A percentile compares a stretch with the other conserved stretches of the same genome.
Evolutionary conservation across 35 echinoderm and acorn worm species (phyloP).

Genomic region (Heliocidaris tuberculata): DNA sequence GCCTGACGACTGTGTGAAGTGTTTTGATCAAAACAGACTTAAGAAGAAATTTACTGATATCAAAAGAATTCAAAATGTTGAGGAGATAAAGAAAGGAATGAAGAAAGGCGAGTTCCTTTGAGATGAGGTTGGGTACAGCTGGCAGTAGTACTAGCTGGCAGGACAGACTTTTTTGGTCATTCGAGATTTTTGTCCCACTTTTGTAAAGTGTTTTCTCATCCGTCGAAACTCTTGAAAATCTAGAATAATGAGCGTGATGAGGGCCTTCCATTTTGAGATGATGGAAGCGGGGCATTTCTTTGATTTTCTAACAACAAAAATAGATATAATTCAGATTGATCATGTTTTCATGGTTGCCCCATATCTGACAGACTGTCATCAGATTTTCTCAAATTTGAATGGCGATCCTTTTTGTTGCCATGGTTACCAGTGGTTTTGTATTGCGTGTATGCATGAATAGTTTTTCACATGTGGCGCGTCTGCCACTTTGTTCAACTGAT

Average conservation of each 20-base stretch:
- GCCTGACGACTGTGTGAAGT: not conserved
- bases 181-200: not conserved
- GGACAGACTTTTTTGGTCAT: not conserved
- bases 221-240: not conserved
- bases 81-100: not conserved
- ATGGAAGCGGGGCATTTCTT: not conserved
- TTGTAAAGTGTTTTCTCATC: not conserved
- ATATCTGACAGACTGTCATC: not conserved
- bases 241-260: not conserved
- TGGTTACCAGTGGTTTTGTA: not conserved
- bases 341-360: not conserved
- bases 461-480: not conserved
- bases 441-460: not conserved
- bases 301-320: not conserved
- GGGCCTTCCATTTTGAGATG: not conserved
- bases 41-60: not conserved
- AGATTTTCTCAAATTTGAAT: not conserved
- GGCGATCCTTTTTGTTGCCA: not conserved
- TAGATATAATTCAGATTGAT: constrained; percentile 5
- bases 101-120: not conserved
- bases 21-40: not conserved
- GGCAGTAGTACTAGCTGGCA: not conserved
- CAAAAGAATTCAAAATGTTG: not conserved
- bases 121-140: not conserved
- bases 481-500: not conserved